Percentiles rank a stretch among this genome's conserved stretches.
phyloP scores from a whole-genome alignment of 2,888 invertebrate genomes.

The Nomada hirtipes region DNA sequence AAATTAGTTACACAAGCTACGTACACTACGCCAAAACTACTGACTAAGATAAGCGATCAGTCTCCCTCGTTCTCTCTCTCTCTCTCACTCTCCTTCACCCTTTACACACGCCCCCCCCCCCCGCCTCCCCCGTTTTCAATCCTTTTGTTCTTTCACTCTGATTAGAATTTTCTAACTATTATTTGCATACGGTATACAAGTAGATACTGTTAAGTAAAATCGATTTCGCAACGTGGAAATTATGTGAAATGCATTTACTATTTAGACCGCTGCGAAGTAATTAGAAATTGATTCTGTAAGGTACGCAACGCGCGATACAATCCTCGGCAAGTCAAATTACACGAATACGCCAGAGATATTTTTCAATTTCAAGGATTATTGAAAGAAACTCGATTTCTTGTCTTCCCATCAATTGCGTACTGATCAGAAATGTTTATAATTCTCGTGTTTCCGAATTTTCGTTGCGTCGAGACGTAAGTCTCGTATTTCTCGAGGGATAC shows the following conservation, averaged over 20 bases:
- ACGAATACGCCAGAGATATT: constrained; percentile 4
- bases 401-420: constrained; percentile 8
- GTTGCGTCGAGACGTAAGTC: too few relatives aligned
- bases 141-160: constrained; percentile 6
- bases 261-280: constrained; percentile 16
- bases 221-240: constrained; percentile 32
- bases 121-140: not conserved
- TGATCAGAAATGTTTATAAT: too few relatives aligned
- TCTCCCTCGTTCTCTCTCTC: constrained; percentile 8
- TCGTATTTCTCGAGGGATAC: too few relatives aligned
- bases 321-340: constrained; percentile 6
- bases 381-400: constrained; percentile 12
- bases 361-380: not conserved
- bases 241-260: not conserved
- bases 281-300: constrained; percentile 26
- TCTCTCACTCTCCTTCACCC: not conserved
- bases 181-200: constrained; percentile 18
- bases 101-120: not conserved
- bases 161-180: constrained; percentile 30
- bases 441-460: too few relatives aligned
- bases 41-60: constrained; percentile 63
- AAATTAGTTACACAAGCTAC: constrained; percentile 84
- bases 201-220: constrained; percentile 36
- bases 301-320: constrained; percentile 12
- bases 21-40: constrained; percentile 76